phyloP scores from a whole-genome alignment of 2,113 vertebrate species.

The Alces alces region DNA sequence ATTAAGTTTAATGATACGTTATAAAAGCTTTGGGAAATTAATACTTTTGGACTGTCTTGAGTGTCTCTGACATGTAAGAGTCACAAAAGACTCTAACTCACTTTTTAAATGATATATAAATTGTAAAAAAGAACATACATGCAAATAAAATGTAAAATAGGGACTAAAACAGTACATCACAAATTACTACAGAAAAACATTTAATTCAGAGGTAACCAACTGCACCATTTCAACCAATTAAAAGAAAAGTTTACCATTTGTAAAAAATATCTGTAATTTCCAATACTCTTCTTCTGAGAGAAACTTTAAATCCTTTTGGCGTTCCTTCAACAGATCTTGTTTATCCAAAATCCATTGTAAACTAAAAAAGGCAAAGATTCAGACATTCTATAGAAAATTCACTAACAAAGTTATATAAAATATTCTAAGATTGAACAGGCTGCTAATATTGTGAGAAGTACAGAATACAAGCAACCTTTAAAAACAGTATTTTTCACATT shows the following conservation, averaged over 20 bases:
- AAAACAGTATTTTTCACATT: not conserved
- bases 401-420: not conserved
- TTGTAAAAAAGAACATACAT: not conserved
- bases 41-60: not conserved
- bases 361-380: constrained; percentile 78
- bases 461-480: not conserved
- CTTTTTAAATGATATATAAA: not conserved
- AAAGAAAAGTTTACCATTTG: constrained; percentile 88
- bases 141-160: constrained; percentile 59
- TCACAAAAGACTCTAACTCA: constrained; percentile 60
- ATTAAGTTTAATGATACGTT: not conserved
- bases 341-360: constrained; percentile 99
- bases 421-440: not conserved
- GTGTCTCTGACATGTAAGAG: not conserved
- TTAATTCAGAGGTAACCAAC: not conserved
- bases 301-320: constrained; percentile 98
- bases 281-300: constrained; percentile 98
- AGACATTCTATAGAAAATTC: not conserved
- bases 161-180: constrained; percentile 66
- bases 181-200: constrained; percentile 30
- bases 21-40: not conserved
- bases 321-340: constrained; percentile 97
- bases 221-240: not conserved
- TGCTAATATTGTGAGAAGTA: not conserved
- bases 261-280: constrained; percentile 99